These are phyloP conservation scores for Andrena flavipes DNA, from an alignment of 2,888 invertebrate genomes.

Conservation along the genomic window DNA sequence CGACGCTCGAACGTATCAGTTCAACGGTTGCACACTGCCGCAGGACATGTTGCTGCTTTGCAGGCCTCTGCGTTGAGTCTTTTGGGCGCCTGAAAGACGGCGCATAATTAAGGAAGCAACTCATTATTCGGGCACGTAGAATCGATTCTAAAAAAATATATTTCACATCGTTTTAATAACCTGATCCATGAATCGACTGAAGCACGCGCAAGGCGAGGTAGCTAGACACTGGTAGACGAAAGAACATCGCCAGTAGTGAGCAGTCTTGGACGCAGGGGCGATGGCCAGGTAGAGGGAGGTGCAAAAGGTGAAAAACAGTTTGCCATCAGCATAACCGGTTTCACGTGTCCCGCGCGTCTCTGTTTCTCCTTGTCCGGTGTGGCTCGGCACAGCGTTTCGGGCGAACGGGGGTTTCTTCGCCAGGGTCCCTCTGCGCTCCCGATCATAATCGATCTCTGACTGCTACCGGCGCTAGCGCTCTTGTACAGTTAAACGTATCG, in stretches of 20 bases:
- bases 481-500: conserved; percentile 56
- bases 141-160: background rate
- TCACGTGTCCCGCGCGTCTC: conserved; percentile 64
- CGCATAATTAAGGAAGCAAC: background rate
- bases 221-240: conserved; percentile 34
- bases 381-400: conserved; percentile 61
- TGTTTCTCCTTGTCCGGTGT: conserved; percentile 43
- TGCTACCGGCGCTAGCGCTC: conserved; percentile 52
- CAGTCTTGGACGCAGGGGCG: conserved; percentile 42
- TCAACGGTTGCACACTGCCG: too few species aligned
- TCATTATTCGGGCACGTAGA: background rate
- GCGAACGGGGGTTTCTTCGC: conserved; percentile 67
- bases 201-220: conserved; percentile 9
- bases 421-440: conserved; percentile 67
- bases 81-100: background rate
- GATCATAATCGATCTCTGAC: conserved; percentile 61
- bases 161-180: background rate
- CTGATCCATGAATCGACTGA: background rate
- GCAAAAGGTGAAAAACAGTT: conserved; percentile 81
- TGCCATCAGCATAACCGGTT: conserved; percentile 82
- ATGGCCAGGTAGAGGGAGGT: conserved; percentile 64
- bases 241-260: conserved; percentile 36
- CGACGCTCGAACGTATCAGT: too few species aligned
- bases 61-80: too few species aligned
- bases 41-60: too few species aligned